Base-by-base conservation (phyloP, 2,797 vertebrate genomes). In the Acestrorhynchus altus region DNA sequence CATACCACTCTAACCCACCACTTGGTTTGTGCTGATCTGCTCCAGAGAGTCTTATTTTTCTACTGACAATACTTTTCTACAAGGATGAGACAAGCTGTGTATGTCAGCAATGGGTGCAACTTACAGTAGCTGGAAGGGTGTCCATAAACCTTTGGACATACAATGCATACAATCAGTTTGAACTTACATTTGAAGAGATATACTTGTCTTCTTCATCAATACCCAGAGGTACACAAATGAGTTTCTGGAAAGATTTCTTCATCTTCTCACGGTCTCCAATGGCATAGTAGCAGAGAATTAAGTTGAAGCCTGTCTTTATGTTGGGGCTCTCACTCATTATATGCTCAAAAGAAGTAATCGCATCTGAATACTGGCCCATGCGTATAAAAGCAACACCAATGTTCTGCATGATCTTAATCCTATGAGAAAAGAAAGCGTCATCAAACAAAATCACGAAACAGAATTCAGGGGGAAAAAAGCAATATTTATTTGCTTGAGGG, bases 331-430 rank as follows among this genome's bases (percentile, higher is more conserved):
- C 92, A n/a, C 89, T 95, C 97, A 99, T 98, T 85, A 99, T 96
- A 83, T 98, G 95, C 85, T 98, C 97, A 57, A 96, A 98, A 4
- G 96, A 97, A 42, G 93, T 96, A 79, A 97, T 94, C 60, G 97
- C 97, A 51, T 99, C 96, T 0, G 94, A 77, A 13, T 99, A 99
- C 59, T 97, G 96, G 68, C 98, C 97, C 80, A 96, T 95, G 85
- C 93, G 93, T 85, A 99, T 90, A 84, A 99, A 98, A 0, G 96
- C 95, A 79, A 97, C 89, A 15, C 96, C 97, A 10, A 99, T 98
- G 74, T 99, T 99, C 92, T 97, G 95, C 96, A 98, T 97, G 86
- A 99, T 96, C 91, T 98, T 98, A 88, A 99, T 97, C 90, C 97
- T 96, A 26, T 22, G 26, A 13, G 4, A 10, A 24, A 59, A 31